Evolutionary conservation across 2,113 vertebrate species (phyloP), one percentile per base, ranked within the genome.

Genomic region (Tautogolabrus adspersus): DNA sequence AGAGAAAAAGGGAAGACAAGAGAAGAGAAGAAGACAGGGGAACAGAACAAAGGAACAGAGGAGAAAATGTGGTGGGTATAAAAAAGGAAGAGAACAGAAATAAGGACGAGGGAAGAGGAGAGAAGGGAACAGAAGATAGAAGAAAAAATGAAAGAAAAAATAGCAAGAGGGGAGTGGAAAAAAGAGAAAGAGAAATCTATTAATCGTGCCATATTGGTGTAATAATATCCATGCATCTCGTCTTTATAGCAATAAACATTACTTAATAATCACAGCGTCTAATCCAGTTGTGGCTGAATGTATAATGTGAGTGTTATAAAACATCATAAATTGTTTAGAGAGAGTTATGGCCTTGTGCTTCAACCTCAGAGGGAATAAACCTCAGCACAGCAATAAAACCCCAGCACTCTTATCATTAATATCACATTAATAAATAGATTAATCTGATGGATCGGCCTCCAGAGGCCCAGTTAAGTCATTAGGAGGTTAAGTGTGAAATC

Each of bases 401-500:
- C 19, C 1, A 42, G 23, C 21, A 56, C 59, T 74, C 44, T 60
- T 57, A 87, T 90, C 86, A 91, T 92, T 93, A 92, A 94, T 93
- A 93, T 93, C 85, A 88, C 82, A 93, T 93, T 88, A 91, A 93
- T 92, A 91, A n/a, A 86, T 63, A 84, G 63, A 87, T 88, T 62
- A 87, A 87, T 75, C 67, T 66, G 66, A 87, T 70, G 83, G 78
- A 93, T 81, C 3, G 89, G 74, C 81, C 90, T 85, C 86, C 61
- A 16, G 87, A 80, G 85, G 72, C 62, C 49, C 77, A 63, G 81
- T 85, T 91, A 89, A 90, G 83, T 78, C 47, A 77, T 68, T 73
- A 65, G 13, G 75, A 78, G 83, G 83, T 90, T 93, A 91, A 92
- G 87, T 93, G 92, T 89, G 89, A 92, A 92, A 95, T 95, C 94